Evolutionary conservation across 64 coral and sea anemone genomes (phyloP).

Genomic region (Exaiptasia diaphana): DNA sequence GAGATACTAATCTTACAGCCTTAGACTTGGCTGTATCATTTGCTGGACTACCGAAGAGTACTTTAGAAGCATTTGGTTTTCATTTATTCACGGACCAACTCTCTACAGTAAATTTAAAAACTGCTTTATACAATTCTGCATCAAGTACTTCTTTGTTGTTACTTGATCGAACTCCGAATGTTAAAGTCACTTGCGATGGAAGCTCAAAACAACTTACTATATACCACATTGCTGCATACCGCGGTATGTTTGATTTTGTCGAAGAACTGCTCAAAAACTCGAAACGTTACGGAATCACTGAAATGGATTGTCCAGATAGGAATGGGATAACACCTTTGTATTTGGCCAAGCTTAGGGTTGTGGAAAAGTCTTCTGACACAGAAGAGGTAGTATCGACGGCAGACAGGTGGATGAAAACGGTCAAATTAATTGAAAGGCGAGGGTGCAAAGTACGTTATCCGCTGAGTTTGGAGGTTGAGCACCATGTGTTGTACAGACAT

Average conservation of each 20-base stretch:
- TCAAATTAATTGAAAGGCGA: background rate
- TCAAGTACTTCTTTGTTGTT: constrained; percentile 38
- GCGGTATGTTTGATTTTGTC: constrained; percentile 67
- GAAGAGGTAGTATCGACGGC: background rate
- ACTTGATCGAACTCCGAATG: background rate
- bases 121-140: too few species aligned
- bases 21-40: constrained; percentile 31
- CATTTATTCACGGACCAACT: too few species aligned
- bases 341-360: background rate
- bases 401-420: constrained; percentile 14
- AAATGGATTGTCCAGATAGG: background rate
- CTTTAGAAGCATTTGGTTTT: too few species aligned
- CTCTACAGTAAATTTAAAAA: too few species aligned
- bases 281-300: background rate
- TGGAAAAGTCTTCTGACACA: background rate
- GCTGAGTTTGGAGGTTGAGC: background rate
- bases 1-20: background rate
- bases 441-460: constrained; percentile 4
- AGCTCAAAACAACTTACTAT: constrained; percentile 17
- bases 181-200: constrained; percentile 46
- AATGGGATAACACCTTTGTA: background rate
- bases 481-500: constrained; percentile 19
- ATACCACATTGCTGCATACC: constrained; percentile 62
- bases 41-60: constrained; percentile 16
- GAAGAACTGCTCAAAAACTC: background rate